phyloP scores from a whole-genome alignment of 1,140 invertebrate genomes.

The Epicauta chinensis region DNA sequence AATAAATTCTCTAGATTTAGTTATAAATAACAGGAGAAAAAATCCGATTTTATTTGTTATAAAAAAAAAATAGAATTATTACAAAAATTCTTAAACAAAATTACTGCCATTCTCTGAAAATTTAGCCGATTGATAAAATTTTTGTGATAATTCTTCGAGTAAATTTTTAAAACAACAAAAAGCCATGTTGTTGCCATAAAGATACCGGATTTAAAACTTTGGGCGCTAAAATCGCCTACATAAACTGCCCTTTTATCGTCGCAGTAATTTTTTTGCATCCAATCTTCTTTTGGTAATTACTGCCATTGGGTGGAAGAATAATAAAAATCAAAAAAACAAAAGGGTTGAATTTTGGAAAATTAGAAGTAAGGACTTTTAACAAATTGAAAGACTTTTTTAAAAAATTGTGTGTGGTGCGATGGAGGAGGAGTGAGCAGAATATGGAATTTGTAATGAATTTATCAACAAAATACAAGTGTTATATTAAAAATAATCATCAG shows the following conservation, averaged over 20 bases:
- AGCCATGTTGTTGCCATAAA: constrained; percentile 15
- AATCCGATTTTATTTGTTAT: constrained; percentile 11
- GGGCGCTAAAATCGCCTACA: too few relatives aligned
- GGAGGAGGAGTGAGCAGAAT: constrained; percentile 5
- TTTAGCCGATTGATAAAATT: neutral
- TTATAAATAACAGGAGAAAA: neutral
- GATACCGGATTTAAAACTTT: constrained; percentile 10
- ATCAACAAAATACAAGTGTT: constrained; percentile 7
- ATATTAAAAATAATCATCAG: constrained; percentile 3
- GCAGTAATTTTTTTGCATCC: too few relatives aligned
- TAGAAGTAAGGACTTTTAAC: constrained; percentile 28
- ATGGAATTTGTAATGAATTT: constrained; percentile 2
- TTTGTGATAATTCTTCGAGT: too few relatives aligned
- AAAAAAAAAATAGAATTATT: neutral
- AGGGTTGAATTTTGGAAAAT: constrained; percentile 14
- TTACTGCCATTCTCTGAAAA: neutral
- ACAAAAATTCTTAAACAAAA: neutral
- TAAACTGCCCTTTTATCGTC: constrained; percentile 16
- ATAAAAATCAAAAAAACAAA: constrained; percentile 7
- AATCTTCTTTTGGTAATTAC: too few relatives aligned
- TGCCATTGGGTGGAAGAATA: constrained; percentile 10
- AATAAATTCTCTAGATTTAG: constrained; percentile 3
- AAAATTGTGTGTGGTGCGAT: constrained; percentile 28
- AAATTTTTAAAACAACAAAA: neutral
- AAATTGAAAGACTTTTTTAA: constrained; percentile 32